Evolutionary conservation across 2,888 invertebrate species (phyloP), one percentile per base, ranked within the genome.

Genomic region (Cepaea hortensis): DNA sequence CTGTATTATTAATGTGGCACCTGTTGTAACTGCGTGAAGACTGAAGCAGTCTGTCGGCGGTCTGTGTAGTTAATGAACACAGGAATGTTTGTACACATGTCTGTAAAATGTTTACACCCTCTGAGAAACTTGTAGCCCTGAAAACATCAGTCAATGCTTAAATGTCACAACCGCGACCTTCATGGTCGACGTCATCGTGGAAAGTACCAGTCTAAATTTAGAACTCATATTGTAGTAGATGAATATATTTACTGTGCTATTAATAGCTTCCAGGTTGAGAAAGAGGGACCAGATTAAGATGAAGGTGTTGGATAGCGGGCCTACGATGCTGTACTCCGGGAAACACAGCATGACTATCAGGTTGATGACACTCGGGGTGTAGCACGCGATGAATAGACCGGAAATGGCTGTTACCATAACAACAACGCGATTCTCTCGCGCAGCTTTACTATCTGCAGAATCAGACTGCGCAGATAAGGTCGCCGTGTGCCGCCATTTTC

Each of bases 181-280:
- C 6, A 0, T 55, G 6, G 6, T 55, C 11, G 11, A 55, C 55
- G 55, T 55, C 55, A 55, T 55, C 35, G 35, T 1, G 55, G 55
- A 55, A 55, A 85, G 65, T 11, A 11, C 46, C 7, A 35, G 18
- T 68, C 68, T 85, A 46, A 70, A 85, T n/a, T 70, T 77, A 6
- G 79, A 76, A 23, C 85, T 85, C 79, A 79, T 85, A n/a, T 77
- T 77, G 65, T 70, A 85, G 72, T 85, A 85, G 5, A 85, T 55
- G 1, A 85, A 9, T 1, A 85, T 68, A 46, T 50, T 79, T 15
- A 79, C 85, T 3, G 85, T 55, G 55, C 85, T 85, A 70, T 85
- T 85, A 13, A 68, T 70, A 18, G 83, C 83, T 23, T 83, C 83
- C 13, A 83, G 5, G 5, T 55, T 73, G 35, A 73, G 61, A 6